These are phyloP conservation scores for Pyxicephalus adspersus DNA, from an alignment of 2,113 vertebrate genomes.

Conservation along the genomic window DNA sequence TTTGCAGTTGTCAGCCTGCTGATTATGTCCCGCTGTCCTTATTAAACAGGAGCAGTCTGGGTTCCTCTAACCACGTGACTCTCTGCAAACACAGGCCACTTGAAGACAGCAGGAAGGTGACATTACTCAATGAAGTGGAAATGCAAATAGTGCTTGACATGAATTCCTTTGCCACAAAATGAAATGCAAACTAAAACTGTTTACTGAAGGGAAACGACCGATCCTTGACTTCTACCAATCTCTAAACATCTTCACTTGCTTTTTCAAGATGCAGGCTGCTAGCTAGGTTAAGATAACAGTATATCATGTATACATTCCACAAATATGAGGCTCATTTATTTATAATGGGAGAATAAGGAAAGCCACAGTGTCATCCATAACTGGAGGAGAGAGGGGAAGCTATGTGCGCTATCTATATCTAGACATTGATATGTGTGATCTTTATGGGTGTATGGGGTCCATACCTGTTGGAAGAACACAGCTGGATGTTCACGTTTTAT, in stretches of 20 bases:
- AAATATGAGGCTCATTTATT: no score
- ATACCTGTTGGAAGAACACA: no score
- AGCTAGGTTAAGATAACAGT: not conserved
- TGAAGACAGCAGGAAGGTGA: constrained; percentile 10
- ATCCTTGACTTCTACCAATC: not conserved
- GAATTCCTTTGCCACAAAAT: constrained; percentile 18
- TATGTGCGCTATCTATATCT: no score
- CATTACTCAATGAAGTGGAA: constrained; percentile 36
- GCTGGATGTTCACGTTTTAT: no score
- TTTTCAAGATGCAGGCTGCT: not conserved
- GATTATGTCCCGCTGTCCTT: not conserved
- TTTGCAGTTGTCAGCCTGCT: no score
- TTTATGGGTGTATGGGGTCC: no score
- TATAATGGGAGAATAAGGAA: no score
- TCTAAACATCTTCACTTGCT: not conserved
- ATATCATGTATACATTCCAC: no score
- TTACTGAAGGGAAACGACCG: constrained; percentile 14
- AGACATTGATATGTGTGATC: no score
- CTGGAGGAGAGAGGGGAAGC: no score
- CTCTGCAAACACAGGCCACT: constrained; percentile 33
- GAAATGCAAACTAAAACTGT: constrained; percentile 18
- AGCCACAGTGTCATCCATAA: no score
- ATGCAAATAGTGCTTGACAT: constrained; percentile 33
- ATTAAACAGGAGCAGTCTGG: not conserved
- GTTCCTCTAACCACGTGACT: not conserved